phyloP scores from a whole-genome alignment of 2,797 vertebrate species.

The Enteromius paludinosus region DNA sequence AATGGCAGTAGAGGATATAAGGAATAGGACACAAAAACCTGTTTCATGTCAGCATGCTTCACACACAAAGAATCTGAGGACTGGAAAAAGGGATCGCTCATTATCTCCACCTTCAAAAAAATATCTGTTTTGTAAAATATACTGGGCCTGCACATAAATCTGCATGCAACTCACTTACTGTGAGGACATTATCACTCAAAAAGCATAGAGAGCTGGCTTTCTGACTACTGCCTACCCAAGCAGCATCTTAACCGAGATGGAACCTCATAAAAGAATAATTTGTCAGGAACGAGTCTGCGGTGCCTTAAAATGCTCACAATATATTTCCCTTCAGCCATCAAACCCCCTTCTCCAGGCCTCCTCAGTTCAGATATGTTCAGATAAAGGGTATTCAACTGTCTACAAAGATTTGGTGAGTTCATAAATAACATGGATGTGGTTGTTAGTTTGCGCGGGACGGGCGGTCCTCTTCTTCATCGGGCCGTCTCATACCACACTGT shows the following conservation, averaged over 20 bases:
- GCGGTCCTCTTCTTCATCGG: background rate
- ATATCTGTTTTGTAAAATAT: slow-evolving; percentile 14
- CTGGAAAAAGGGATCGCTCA: slow-evolving; percentile 41
- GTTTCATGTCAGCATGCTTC: slow-evolving; percentile 66
- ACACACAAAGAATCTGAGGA: slow-evolving; percentile 56
- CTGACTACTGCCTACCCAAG: background rate
- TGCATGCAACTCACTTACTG: background rate
- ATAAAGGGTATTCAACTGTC: slow-evolving; percentile 57
- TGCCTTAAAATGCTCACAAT: background rate
- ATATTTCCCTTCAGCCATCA: background rate
- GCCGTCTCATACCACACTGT: slow-evolving; percentile 85
- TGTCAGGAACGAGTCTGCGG: background rate
- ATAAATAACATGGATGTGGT: slow-evolving; percentile 7
- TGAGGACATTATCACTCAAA: background rate
- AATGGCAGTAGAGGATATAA: slow-evolving; percentile 67
- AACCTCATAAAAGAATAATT: background rate
- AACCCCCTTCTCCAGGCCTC: slow-evolving; percentile 7
- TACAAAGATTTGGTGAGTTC: slow-evolving; percentile 49
- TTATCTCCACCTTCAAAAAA: slow-evolving; percentile 6
- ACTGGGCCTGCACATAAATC: background rate
- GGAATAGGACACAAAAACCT: slow-evolving; percentile 64
- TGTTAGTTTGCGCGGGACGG: slow-evolving; percentile 50
- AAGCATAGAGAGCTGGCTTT: slow-evolving; percentile 3
- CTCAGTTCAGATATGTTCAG: slow-evolving; percentile 44
- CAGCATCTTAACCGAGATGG: background rate